Evolutionary conservation across 2,797 vertebrate genomes (phyloP).

Genomic region (Eupleurogrammus muticus): DNA sequence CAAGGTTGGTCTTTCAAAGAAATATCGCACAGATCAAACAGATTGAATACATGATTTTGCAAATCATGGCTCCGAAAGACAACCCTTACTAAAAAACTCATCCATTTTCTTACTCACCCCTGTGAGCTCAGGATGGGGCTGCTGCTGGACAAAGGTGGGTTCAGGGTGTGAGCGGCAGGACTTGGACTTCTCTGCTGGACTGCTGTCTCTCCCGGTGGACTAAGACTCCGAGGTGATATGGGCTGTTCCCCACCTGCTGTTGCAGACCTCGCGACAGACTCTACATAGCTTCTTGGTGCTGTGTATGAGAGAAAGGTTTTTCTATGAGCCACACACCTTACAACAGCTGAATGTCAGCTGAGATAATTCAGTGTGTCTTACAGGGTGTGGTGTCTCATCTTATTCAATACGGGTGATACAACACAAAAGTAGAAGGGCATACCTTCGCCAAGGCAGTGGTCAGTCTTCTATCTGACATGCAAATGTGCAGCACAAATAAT

Average conservation of each 20-base stretch:
- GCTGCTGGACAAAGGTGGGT: conserved; percentile 91
- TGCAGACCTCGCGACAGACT: conserved; percentile 93
- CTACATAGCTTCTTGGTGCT: conserved; percentile 96
- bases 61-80: background rate
- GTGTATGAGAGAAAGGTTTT: conserved; percentile 18
- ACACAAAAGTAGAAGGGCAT: background rate
- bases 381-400: background rate
- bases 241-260: conserved; percentile 70
- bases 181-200: conserved; percentile 80
- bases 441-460: too few species aligned
- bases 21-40: background rate
- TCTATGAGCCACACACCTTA: background rate
- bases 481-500: too few species aligned
- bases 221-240: conserved; percentile 60
- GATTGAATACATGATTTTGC: background rate
- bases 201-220: conserved; percentile 65
- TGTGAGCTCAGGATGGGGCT: conserved; percentile 91
- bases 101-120: conserved; percentile 80
- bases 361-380: background rate
- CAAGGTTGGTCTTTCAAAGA: background rate
- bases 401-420: conserved; percentile 2
- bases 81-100: background rate
- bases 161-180: conserved; percentile 79
- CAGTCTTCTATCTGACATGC: too few species aligned
- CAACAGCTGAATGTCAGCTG: background rate